Conservation (phyloP, 2,888 invertebrate species). For the Syrista parreyssii region DNA sequence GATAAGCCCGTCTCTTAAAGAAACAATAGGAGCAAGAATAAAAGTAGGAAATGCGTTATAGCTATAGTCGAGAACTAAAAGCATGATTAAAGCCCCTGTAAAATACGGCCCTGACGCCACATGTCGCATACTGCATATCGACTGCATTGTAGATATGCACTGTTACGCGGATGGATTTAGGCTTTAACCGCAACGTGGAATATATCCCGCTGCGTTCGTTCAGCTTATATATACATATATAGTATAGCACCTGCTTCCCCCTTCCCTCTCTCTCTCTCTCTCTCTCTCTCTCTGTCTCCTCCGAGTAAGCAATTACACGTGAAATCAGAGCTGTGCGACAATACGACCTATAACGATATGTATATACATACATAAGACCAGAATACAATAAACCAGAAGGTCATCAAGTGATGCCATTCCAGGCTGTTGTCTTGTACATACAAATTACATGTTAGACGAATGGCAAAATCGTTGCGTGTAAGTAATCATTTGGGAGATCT, state of each 20-base stretch:
- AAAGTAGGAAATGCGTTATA: neutral
- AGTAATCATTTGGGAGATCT: neutral
- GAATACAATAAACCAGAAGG: neutral
- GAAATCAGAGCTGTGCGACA: conserved; percentile 12
- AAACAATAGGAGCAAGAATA: neutral
- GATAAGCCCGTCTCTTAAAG: neutral
- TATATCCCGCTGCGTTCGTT: neutral
- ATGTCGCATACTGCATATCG: conserved; percentile 27
- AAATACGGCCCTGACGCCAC: conserved; percentile 18
- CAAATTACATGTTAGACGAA: neutral
- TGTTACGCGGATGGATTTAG: conserved; percentile 22
- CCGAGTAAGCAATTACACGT: conserved; percentile 31
- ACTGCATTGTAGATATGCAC: conserved; percentile 20
- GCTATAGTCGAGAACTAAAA: neutral
- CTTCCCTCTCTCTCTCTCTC: neutral
- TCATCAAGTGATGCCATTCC: neutral
- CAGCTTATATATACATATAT: neutral
- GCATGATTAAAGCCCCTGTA: neutral
- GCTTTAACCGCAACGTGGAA: conserved; percentile 22
- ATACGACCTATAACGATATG: neutral
- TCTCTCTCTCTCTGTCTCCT: neutral
- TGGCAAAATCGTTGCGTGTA: neutral
- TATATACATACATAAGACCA: neutral
- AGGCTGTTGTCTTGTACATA: neutral
- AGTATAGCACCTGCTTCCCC: conserved; percentile 7